Conservation (phyloP, 2,113 vertebrate genomes). For the Oenanthe oenanthe region DNA sequence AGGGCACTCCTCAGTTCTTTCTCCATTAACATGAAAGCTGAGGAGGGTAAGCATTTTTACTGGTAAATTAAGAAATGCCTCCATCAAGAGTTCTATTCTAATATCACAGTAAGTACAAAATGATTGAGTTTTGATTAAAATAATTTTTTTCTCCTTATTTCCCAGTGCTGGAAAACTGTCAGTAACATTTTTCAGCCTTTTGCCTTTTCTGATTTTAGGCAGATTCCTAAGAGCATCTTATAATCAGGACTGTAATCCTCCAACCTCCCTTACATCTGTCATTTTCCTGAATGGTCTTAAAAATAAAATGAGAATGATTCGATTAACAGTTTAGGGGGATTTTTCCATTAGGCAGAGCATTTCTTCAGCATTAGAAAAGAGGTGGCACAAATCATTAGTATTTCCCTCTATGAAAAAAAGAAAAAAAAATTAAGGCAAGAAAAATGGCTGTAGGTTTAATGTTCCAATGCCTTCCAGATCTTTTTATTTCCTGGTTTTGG, state of each 20-base stretch:
- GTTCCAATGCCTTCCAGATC: neutral
- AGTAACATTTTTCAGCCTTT: neutral
- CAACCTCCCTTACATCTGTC: neutral
- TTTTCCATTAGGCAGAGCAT: slow-evolving; percentile 39
- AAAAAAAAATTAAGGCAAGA: slow-evolving; percentile 16
- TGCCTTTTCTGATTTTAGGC: neutral
- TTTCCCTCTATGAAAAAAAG: slow-evolving; percentile 22
- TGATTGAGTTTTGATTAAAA: neutral
- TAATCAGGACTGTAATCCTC: slow-evolving; percentile 1
- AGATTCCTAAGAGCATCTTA: neutral
- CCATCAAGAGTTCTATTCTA: slow-evolving; percentile 13
- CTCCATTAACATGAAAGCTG: slow-evolving; percentile 32
- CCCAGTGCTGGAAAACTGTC: neutral
- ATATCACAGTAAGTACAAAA: neutral
- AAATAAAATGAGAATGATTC: neutral
- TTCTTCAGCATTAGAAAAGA: slow-evolving; percentile 52
- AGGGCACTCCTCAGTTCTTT: neutral
- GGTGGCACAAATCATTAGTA: neutral
- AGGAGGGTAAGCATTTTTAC: slow-evolving; percentile 15
- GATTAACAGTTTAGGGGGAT: slow-evolving; percentile 22
- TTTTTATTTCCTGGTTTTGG: neutral
- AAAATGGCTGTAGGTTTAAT: neutral
- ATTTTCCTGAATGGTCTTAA: neutral
- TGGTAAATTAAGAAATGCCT: slow-evolving; percentile 28
- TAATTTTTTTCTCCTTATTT: neutral